Evolutionary conservation across 2,113 vertebrate genomes (phyloP), one percentile per base, ranked within the genome.

Genomic region (Patagioenas fasciata): DNA sequence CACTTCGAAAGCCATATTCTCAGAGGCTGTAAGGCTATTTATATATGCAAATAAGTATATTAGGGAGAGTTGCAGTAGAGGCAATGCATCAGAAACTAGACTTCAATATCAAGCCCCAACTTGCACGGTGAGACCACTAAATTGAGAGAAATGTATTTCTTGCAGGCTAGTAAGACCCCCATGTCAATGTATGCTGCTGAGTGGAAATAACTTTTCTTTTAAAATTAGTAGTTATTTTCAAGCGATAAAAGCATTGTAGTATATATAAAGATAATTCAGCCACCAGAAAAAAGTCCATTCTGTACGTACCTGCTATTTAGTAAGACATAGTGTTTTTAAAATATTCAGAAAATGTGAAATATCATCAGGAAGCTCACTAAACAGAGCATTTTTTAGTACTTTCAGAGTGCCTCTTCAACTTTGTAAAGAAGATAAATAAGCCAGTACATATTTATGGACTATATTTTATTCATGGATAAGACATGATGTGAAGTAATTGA

Each of bases 401-500:
- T 72, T 14, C 51, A 53, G 32, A 47, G 19, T 60, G n/a, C 28
- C 74, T 64, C 13, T 44, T 83, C n/a, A 58, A 28, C 47, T 94
- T 29, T 21, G 21, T 80, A 53, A 64, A 56, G 38, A 26, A 78
- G 32, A 83, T 42, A 82, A 62, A 44, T 58, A 84, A 67, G 48
- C 25, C 26, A 44, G 7, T 65, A 23, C 13, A 6, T 92, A 44
- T 58, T 95, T 91, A 56, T 72, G 40, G 66, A 60, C 57, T 70
- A 3, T 74, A 93, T 94, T 96, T 86, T 29, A 60, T 60, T 80
- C 57, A 60, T 32, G 28, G 61, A 48, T 88, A 80, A 85, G 51
- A 78, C 36, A 48, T 82, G 34, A 77, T 88, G 69, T 88, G 71
- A 66, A 88, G 64, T 92, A 94, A 96, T 80, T 91, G 71, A 85